Base-by-base conservation (phyloP, 2,113 vertebrate species). In the Ophthalmolycus amberensis region DNA sequence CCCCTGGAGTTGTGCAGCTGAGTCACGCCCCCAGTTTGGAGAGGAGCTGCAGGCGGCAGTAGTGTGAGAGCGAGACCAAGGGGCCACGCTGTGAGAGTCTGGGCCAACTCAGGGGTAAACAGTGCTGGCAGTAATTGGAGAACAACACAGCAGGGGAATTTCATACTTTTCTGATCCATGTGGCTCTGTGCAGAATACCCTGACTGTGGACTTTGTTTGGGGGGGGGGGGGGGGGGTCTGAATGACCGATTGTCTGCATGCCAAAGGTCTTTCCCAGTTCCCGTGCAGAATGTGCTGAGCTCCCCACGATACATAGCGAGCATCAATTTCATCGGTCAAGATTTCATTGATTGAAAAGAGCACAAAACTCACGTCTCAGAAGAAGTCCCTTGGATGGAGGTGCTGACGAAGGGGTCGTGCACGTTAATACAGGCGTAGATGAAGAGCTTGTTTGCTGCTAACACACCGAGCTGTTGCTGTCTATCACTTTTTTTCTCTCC, bases 91-190 rank as follows among this genome's bases (percentile, higher is more conserved):
- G 92, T 34, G 89, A 80, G 72, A 87, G 69, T 82, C 82, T 73
- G 70, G 71, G 77, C 87, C 90, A 83, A 80, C 79, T 87, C 81
- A 85, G 82, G 87, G 89, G 86, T 89, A 92, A 93, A 90, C 86
- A 93, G 78, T 25, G 48, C 84, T 74, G 91, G 85, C 83, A 60
- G 88, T 93, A 93, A 93, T 93, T 92, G 89, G 90, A 91, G 91
- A 89, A 75, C 71, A 76, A 50, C 84, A 73, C 90, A 88, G 89
- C 87, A 10, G 91, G 91, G 77, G 77, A 82, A 69, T 89, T 91
- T 86, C 83, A 81, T 83, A 89, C 83, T 85, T 86, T 86, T 82
- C 74, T 85, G 81, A 85, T 85, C 79, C 63, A 27, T 84, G 77
- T 34, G 66, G 81, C 78, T 84, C 59, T 68, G 67, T 40, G 0